Conservation (phyloP, 2,888 invertebrate species). For the Latrodectus elegans region DNA sequence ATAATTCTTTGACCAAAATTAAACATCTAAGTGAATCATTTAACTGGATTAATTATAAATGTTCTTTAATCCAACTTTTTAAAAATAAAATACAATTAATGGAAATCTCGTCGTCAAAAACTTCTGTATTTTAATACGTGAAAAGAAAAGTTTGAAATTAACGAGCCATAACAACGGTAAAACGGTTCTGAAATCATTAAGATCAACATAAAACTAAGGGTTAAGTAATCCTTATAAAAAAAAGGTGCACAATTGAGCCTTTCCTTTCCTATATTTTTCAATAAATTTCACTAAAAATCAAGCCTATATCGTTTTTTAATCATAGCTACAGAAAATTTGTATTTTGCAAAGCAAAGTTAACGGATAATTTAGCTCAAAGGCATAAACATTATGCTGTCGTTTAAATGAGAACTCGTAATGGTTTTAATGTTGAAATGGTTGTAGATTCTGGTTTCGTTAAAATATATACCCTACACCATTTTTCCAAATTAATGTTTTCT, state of each 20-base stretch:
- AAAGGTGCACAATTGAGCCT: constrained; percentile 19
- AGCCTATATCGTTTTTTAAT: constrained; percentile 27
- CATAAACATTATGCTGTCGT: constrained; percentile 25
- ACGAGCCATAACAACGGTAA: constrained; percentile 21
- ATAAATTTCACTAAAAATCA: not conserved
- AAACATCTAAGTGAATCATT: too few species aligned
- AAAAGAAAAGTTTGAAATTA: constrained; percentile 6
- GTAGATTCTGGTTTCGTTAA: constrained; percentile 20
- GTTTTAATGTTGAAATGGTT: constrained; percentile 15
- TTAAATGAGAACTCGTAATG: constrained; percentile 23
- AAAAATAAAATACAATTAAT: too few species aligned
- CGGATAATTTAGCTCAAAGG: constrained; percentile 32
- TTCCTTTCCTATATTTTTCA: constrained; percentile 26
- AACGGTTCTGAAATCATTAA: not conserved
- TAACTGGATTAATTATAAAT: too few species aligned
- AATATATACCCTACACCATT: constrained; percentile 11
- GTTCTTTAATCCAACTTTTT: too few species aligned
- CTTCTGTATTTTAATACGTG: not conserved
- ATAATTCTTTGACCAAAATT: too few species aligned
- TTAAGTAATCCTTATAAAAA: not conserved
- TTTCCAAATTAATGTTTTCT: constrained; percentile 8
- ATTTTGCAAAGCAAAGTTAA: constrained; percentile 27
- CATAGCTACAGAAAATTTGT: constrained; percentile 15
- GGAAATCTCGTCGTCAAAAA: too few species aligned
- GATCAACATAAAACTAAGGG: constrained; percentile 8